Evolutionary conservation across 2,888 invertebrate genomes (phyloP).

Genomic region (Acanthosepion lycidas): DNA sequence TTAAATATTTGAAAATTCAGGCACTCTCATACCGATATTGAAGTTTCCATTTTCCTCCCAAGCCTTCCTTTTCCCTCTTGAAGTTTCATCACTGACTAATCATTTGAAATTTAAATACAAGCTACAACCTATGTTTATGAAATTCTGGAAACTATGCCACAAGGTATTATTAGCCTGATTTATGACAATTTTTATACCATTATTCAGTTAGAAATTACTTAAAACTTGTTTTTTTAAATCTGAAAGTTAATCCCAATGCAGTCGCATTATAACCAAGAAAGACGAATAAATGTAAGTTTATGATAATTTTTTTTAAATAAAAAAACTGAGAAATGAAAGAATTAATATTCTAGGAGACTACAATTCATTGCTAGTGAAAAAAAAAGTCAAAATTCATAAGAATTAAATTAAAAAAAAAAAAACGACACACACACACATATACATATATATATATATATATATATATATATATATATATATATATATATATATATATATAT

Average conservation of each 20-base stretch:
- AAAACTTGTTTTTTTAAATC: neutral
- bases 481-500: too few species aligned
- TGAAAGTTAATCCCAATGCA: neutral
- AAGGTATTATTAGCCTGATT: slow-evolving; percentile 35
- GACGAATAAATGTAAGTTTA: neutral
- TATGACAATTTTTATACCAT: neutral
- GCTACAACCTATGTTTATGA: neutral
- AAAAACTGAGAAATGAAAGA: neutral
- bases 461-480: too few species aligned
- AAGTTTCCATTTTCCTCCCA: slow-evolving; percentile 39
- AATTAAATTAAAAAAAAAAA: neutral
- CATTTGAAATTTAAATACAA: neutral
- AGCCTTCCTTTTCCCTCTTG: neutral
- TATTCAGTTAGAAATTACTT: neutral
- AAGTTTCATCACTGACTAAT: slow-evolving; percentile 39
- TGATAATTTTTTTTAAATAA: slow-evolving; percentile 15
- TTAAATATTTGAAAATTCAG: slow-evolving; percentile 45
- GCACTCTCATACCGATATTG: slow-evolving; percentile 44
- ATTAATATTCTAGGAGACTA: neutral
- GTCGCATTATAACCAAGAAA: neutral
- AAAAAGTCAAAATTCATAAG: slow-evolving; percentile 10
- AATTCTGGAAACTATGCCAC: slow-evolving; percentile 6
- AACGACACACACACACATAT: neutral
- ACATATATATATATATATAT: too few species aligned
- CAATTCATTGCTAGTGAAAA: neutral